phyloP scores from a whole-genome alignment of 2,797 vertebrate genomes.

The Parauchenoglanis ngamensis region DNA sequence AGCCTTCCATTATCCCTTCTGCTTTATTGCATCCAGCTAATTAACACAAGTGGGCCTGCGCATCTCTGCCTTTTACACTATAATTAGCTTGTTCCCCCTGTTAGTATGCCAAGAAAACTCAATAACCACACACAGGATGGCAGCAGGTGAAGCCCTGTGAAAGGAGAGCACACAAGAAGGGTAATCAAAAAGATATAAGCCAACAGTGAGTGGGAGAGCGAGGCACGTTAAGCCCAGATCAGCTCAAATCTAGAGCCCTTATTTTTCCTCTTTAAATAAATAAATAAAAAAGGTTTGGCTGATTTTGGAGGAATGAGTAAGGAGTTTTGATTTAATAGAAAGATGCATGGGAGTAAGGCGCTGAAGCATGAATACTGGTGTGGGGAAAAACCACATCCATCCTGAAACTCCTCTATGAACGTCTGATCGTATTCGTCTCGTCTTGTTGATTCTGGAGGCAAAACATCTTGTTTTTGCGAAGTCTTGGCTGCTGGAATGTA shows the following conservation, averaged over 20 bases:
- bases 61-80: background rate
- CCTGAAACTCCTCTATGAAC: too few relatives aligned
- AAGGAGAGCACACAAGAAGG: background rate
- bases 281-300: background rate
- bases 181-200: slow-evolving; percentile 21
- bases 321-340: background rate
- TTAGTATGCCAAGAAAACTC: slow-evolving; percentile 4
- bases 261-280: background rate
- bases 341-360: background rate
- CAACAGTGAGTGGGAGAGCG: background rate
- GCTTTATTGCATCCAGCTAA: slow-evolving; percentile 34
- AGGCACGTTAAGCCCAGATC: background rate
- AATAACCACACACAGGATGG: background rate
- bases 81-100: slow-evolving; percentile 29
- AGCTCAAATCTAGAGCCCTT: background rate
- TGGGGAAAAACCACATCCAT: background rate
- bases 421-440: background rate
- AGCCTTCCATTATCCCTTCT: slow-evolving; percentile 27
- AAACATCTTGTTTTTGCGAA: background rate
- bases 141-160: slow-evolving; percentile 21
- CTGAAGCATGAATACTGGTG: background rate
- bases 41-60: slow-evolving; percentile 21
- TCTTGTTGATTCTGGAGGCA: background rate
- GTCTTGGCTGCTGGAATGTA: background rate
- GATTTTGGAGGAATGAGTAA: background rate